phyloP scores from a whole-genome alignment of 2,113 vertebrate species.

The Nannobrachium achirus region DNA sequence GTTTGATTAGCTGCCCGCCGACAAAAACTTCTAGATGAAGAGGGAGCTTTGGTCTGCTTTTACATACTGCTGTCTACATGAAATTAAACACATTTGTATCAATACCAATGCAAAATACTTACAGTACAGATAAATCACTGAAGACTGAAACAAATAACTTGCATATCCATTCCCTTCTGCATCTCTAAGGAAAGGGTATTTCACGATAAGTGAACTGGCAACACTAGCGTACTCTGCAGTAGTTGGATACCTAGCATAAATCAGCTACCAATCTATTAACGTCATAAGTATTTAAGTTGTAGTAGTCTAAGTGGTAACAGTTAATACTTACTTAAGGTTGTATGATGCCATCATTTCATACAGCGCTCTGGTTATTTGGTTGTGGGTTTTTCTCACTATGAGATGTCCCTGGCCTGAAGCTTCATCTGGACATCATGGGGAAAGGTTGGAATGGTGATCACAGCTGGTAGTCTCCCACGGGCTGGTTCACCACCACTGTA shows the following conservation, averaged over 20 bases:
- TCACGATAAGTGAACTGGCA: conserved; percentile 13
- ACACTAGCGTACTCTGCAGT: conserved; percentile 19
- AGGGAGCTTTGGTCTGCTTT: not conserved
- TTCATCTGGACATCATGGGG: conserved; percentile 19
- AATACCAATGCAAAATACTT: conserved; percentile 1
- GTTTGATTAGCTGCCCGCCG: not conserved
- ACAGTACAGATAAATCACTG: not conserved
- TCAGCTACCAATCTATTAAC: too few species aligned
- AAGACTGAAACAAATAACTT: conserved; percentile 15
- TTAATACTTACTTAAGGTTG: not conserved
- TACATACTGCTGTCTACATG: conserved; percentile 2
- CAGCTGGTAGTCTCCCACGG: not conserved
- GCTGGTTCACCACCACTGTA: conserved; percentile 11
- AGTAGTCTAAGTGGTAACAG: too few species aligned
- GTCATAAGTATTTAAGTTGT: too few species aligned
- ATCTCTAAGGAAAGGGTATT: conserved; percentile 35
- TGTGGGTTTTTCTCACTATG: not conserved
- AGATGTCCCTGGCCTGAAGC: not conserved
- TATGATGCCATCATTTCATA: conserved; percentile 4
- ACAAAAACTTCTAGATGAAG: not conserved
- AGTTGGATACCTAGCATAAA: conserved; percentile 17
- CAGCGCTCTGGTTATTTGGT: not conserved
- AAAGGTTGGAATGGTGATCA: conserved; percentile 12
- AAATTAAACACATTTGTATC: conserved; percentile 11
- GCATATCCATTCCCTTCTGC: conserved; percentile 26